A percentile compares a stretch with the other conserved stretches of the same genome.
Evolutionary conservation across 2,888 invertebrate species (phyloP).

Genomic region (Caenorhabditis sp.): DNA sequence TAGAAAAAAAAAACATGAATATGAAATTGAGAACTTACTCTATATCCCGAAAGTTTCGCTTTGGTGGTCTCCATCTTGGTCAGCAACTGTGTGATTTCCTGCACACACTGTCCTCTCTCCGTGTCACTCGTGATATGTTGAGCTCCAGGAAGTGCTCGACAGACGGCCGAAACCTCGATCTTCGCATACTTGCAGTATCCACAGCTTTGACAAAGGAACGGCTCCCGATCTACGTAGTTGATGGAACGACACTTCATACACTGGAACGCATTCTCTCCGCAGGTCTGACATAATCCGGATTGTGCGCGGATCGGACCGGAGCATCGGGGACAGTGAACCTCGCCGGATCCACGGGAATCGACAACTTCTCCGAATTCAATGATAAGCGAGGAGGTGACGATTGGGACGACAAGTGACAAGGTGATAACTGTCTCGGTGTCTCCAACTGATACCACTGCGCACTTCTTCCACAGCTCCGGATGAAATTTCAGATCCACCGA

Average conservation of each 20-base stretch:
- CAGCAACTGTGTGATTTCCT: conserved; percentile 92
- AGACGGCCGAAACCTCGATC: conserved; percentile 95
- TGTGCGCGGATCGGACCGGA: conserved; percentile 97
- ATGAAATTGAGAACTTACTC: conserved; percentile 1
- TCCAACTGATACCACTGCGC: conserved; percentile 88
- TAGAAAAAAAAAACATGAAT: neutral
- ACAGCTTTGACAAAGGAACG: conserved; percentile 98
- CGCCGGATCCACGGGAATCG: conserved; percentile 93
- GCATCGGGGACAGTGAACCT: conserved; percentile 85
- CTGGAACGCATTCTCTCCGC: conserved; percentile 98
- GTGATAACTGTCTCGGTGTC: conserved; percentile 34
- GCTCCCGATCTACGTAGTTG: conserved; percentile 98
- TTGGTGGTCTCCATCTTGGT: conserved; percentile 97
- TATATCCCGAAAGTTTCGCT: conserved; percentile 91
- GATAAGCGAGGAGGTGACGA: conserved; percentile 98
- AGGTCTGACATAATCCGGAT: conserved; percentile 97
- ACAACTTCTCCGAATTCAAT: conserved; percentile 98
- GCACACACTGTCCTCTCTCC: conserved; percentile 86
- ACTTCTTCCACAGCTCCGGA: conserved; percentile 91
- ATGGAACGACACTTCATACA: conserved; percentile 99
- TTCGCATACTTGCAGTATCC: conserved; percentile 99
- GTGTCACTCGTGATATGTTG: conserved; percentile 98
- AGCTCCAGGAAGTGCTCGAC: conserved; percentile 93
- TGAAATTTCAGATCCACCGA: conserved; percentile 95
- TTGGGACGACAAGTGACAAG: conserved; percentile 83